Evolutionary conservation across 2,113 vertebrate species (phyloP).

Genomic region (Cyrtonyx montezumae): DNA sequence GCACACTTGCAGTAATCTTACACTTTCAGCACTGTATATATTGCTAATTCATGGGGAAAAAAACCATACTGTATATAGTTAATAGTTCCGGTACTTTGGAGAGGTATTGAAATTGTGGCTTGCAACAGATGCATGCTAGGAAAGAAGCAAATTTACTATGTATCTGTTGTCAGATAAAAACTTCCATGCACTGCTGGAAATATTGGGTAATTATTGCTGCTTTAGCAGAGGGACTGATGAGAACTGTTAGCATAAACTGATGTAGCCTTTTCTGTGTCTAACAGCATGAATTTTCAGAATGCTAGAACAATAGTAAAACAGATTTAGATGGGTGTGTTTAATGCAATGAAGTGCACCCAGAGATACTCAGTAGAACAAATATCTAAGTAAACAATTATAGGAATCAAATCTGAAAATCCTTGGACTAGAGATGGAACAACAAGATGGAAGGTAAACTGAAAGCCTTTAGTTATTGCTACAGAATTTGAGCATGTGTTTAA

Average conservation of each 20-base stretch:
- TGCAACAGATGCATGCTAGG: neutral
- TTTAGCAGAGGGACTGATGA: neutral
- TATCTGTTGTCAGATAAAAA: neutral
- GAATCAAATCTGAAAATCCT: neutral
- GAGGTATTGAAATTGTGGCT: neutral
- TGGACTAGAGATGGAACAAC: neutral
- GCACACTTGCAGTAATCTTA: neutral
- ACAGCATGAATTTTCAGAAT: neutral
- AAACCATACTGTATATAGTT: neutral
- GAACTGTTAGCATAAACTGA: neutral
- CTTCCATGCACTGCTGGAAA: neutral
- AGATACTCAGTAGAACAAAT: neutral
- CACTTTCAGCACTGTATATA: neutral
- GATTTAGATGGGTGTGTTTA: neutral
- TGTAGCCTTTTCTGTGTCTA: neutral
- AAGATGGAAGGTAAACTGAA: neutral
- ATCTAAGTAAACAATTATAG: neutral
- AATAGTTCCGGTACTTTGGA: neutral
- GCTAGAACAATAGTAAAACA: neutral
- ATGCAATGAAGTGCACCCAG: neutral
- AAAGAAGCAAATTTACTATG: neutral
- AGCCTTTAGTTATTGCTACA: neutral
- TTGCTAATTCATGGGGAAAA: neutral
- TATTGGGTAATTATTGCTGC: neutral
- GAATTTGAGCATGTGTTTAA: neutral